phyloP scores from a whole-genome alignment of 2,888 invertebrate genomes.

The Neria commutata region DNA sequence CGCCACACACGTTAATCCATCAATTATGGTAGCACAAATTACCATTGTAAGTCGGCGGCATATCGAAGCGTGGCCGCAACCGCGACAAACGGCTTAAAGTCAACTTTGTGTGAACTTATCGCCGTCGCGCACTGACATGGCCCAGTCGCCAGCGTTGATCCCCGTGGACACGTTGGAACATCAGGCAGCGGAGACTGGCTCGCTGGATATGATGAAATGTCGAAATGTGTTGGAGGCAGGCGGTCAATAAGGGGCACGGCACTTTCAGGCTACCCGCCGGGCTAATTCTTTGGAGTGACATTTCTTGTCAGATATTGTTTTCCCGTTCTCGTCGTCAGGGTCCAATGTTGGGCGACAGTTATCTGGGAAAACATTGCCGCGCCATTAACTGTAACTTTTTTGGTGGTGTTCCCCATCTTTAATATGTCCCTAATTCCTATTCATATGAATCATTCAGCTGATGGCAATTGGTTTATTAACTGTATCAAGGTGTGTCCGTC shows the following conservation, averaged over 20 bases:
- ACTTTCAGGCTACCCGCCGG: neutral
- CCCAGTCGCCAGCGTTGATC: neutral
- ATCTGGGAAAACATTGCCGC: conserved; percentile 18
- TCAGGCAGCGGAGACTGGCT: neutral
- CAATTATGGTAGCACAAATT: conserved; percentile 55
- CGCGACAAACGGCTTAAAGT: conserved; percentile 16
- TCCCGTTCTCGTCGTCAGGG: neutral
- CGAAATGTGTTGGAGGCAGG: too few species aligned
- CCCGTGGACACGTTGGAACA: neutral
- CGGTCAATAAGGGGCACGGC: conserved; percentile 16
- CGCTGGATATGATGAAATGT: conserved; percentile 17
- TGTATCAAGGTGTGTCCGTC: too few species aligned
- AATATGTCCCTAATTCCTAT: too few species aligned
- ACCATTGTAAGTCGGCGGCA: conserved; percentile 51
- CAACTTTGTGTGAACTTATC: conserved; percentile 17
- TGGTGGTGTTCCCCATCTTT: too few species aligned
- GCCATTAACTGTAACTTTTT: conserved; percentile 29
- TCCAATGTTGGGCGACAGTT: neutral
- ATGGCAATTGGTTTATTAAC: too few species aligned
- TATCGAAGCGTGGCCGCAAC: conserved; percentile 38
- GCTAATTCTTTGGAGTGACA: neutral
- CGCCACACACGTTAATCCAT: conserved; percentile 55
- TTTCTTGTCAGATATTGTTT: conserved; percentile 7
- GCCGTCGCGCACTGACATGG: conserved; percentile 17
- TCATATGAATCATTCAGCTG: too few species aligned